Conservation (phyloP, 2,888 invertebrate species). For the Scaptomyza flava region DNA sequence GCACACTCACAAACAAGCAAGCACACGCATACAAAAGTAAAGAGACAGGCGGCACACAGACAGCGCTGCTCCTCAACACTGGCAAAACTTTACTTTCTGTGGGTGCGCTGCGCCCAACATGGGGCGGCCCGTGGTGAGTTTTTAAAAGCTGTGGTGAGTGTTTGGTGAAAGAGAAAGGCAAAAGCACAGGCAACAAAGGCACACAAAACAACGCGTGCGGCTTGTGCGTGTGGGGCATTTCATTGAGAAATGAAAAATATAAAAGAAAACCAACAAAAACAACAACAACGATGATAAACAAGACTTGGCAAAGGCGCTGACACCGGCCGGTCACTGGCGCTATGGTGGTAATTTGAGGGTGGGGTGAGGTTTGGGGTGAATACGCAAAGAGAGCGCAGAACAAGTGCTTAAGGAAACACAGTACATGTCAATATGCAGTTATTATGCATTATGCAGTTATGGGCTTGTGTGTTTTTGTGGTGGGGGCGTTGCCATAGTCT, state of each 20-base stretch:
- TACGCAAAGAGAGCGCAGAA: conserved; percentile 20
- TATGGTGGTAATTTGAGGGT: conserved; percentile 33
- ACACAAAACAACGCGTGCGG: conserved; percentile 58
- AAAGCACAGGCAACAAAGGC: conserved; percentile 22
- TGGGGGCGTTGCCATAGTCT: conserved; percentile 48
- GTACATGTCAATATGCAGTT: conserved; percentile 41
- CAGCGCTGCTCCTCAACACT: conserved; percentile 36
- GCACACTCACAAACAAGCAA: conserved; percentile 32
- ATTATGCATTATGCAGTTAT: conserved; percentile 19
- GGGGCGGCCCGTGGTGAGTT: conserved; percentile 60
- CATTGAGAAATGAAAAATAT: conserved; percentile 73
- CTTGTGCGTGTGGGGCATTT: conserved; percentile 56
- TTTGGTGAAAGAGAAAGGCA: conserved; percentile 74
- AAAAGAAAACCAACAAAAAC: conserved; percentile 36
- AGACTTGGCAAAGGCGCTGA: conserved; percentile 64
- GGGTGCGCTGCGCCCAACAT: conserved; percentile 51
- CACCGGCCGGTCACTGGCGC: conserved; percentile 71
- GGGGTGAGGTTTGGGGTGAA: conserved; percentile 7
- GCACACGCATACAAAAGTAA: conserved; percentile 34
- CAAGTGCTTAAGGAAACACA: conserved; percentile 32
- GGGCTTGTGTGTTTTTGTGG: neutral
- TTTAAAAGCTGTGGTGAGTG: conserved; percentile 55
- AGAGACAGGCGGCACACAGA: conserved; percentile 33
- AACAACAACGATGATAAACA: conserved; percentile 46
- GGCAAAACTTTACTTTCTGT: conserved; percentile 49